Conservation (phyloP, 2,113 vertebrate genomes). For the Caranx ignobilis region DNA sequence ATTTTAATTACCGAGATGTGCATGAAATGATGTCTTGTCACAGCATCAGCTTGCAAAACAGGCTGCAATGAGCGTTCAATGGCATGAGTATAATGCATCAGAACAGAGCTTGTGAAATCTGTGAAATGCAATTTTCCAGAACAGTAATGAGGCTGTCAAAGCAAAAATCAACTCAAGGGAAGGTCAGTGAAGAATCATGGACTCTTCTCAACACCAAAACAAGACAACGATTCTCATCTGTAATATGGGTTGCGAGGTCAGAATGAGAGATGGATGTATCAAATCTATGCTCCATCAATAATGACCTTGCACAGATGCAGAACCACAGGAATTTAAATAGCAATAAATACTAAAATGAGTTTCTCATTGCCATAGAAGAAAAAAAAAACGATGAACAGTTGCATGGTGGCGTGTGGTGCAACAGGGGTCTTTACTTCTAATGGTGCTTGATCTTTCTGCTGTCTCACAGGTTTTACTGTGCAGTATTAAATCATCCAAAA, state of each 20-base stretch:
- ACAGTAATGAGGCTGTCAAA: constrained; percentile 24
- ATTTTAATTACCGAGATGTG: constrained; percentile 44
- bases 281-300: constrained; percentile 8
- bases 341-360: not conserved
- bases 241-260: no score
- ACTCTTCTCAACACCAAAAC: not conserved
- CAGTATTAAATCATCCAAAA: not conserved
- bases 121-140: constrained; percentile 17
- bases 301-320: not conserved
- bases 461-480: no score
- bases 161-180: constrained; percentile 8
- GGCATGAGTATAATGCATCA: constrained; percentile 15
- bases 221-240: not conserved
- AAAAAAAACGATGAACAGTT: not conserved
- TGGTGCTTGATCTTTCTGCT: not conserved
- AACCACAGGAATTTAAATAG: not conserved
- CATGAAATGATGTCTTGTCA: constrained; percentile 41
- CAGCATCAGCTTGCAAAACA: constrained; percentile 21
- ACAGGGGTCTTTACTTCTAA: not conserved
- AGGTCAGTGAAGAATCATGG: not conserved
- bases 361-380: not conserved
- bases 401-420: not conserved
- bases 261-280: not conserved
- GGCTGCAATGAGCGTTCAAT: constrained; percentile 26
- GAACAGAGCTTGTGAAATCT: constrained; percentile 1